These are phyloP conservation scores for Propithecus coquereli DNA, from an alignment of 2,113 vertebrate species.

Conservation along the genomic window DNA sequence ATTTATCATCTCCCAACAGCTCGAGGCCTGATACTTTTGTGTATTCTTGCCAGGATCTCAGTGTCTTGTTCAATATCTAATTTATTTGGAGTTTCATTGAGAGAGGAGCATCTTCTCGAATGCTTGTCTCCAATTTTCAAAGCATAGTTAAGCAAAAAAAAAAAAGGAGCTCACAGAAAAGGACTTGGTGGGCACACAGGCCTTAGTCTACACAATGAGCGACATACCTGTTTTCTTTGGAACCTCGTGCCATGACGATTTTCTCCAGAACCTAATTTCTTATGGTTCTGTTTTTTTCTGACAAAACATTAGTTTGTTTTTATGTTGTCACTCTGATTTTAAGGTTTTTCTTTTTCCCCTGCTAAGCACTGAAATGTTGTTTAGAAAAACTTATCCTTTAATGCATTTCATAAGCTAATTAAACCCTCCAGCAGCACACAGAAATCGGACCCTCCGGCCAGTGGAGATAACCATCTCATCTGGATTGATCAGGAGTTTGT, in stretches of 20 bases:
- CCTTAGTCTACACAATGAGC: not conserved
- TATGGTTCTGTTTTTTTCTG: not conserved
- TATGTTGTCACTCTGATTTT: not conserved
- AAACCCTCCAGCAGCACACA: not conserved
- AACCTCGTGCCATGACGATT: not conserved
- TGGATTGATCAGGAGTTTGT: not conserved
- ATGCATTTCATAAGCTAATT: slow-evolving; percentile 33
- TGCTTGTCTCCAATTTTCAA: slow-evolving; percentile 35
- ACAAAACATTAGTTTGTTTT: not conserved
- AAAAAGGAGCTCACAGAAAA: not conserved
- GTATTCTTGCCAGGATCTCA: slow-evolving; percentile 48
- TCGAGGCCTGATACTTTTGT: not conserved
- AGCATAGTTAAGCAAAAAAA: not conserved
- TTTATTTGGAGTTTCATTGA: slow-evolving; percentile 65
- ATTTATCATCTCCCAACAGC: slow-evolving; percentile 64
- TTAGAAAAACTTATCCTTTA: not conserved
- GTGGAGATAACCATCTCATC: not conserved
- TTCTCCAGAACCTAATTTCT: not conserved
- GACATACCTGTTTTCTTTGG: not conserved
- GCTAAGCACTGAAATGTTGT: not conserved
- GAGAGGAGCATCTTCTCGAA: not conserved
- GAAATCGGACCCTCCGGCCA: not conserved
- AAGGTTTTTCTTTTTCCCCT: not conserved
- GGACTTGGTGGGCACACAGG: not conserved
- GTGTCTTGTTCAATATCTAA: slow-evolving; percentile 71